These are phyloP conservation scores for Chrosomus eos DNA, from an alignment of 2,797 vertebrate genomes.

Conservation along the genomic window DNA sequence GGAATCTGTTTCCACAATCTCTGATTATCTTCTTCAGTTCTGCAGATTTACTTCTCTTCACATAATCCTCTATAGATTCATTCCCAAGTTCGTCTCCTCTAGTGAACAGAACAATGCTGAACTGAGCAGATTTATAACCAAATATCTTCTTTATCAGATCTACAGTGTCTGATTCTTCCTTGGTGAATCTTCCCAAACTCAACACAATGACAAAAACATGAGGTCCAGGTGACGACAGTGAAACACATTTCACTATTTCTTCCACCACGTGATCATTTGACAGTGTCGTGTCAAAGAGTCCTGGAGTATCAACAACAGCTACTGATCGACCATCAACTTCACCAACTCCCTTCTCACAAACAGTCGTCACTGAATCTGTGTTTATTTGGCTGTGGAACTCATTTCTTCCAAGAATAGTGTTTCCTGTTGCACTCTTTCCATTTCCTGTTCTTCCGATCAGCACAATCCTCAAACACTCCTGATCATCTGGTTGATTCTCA, in stretches of 20 bases:
- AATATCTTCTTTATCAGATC: neutral
- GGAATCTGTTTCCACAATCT: neutral
- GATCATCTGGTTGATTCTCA: too few species aligned
- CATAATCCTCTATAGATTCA: neutral
- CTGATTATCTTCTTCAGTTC: neutral
- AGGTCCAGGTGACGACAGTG: neutral
- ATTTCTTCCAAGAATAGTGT: too few species aligned
- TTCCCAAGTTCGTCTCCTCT: neutral
- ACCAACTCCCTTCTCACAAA: too few species aligned
- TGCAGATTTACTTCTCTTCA: rapidly evolving
- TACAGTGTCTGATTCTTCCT: neutral
- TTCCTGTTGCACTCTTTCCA: too few species aligned
- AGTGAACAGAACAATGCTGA: neutral
- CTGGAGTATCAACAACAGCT: neutral
- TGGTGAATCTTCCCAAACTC: neutral
- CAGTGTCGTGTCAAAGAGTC: neutral
- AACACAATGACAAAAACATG: neutral
- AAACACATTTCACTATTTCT: neutral
- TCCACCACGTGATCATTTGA: neutral
- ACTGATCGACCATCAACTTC: neutral
- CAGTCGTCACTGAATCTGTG: too few species aligned
- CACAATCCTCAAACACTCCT: too few species aligned
- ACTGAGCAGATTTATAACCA: neutral
- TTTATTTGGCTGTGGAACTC: too few species aligned
- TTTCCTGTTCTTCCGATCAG: too few species aligned